These are phyloP conservation scores for Leptocoma aspasia DNA, from an alignment of 2,113 vertebrate species.

Conservation along the genomic window DNA sequence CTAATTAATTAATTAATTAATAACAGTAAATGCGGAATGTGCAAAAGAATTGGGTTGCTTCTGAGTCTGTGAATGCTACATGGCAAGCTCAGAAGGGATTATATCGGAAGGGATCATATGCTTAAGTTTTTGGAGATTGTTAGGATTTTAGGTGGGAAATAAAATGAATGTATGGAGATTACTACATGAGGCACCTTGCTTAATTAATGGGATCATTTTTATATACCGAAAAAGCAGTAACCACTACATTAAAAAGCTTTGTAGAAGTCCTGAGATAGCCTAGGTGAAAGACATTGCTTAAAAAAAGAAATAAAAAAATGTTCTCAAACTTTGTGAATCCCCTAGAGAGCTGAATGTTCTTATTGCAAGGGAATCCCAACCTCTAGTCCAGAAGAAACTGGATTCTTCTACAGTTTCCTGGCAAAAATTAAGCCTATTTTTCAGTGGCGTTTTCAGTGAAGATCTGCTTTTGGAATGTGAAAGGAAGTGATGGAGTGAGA, in stretches of 20 bases:
- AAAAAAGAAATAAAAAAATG: not conserved
- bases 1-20: not conserved
- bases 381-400: not conserved
- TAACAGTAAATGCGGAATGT: too few species aligned
- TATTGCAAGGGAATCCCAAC: not conserved
- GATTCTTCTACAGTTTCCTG: not conserved
- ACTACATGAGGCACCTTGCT: not conserved
- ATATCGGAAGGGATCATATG: too few species aligned
- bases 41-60: not conserved
- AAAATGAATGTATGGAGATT: not conserved
- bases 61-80: not conserved
- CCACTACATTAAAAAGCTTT: not conserved
- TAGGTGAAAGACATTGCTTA: not conserved
- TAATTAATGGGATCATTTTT: not conserved
- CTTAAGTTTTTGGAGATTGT: not conserved
- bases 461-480: not conserved
- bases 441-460: not conserved
- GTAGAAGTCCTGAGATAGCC: not conserved
- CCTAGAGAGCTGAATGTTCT: not conserved
- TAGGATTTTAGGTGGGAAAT: not conserved
- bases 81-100: not conserved
- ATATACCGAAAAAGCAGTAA: not conserved
- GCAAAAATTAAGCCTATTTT: not conserved
- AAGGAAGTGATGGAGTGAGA: not conserved
- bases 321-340: not conserved